Conservation (phyloP, 2,113 vertebrate species). For the Nycticebus coucang region DNA sequence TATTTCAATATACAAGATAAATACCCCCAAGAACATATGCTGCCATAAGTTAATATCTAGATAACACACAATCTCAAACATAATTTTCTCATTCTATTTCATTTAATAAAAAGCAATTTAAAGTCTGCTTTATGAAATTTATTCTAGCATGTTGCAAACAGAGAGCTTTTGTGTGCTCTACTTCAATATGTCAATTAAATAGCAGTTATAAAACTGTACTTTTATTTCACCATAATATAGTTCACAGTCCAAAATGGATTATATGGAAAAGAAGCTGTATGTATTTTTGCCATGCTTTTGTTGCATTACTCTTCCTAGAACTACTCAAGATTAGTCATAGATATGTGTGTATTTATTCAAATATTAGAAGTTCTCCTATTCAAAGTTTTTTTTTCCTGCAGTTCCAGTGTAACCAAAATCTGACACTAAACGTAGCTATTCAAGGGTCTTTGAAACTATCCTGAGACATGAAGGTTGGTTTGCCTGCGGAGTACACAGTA, state of each 20-base stretch:
- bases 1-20: constrained; percentile 54
- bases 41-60: constrained; percentile 10
- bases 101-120: neutral
- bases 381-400: neutral
- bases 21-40: neutral
- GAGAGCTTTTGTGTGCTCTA: neutral
- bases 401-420: neutral
- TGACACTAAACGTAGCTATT: neutral
- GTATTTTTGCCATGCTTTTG: neutral
- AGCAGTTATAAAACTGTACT: neutral
- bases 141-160: neutral
- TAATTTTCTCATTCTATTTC: constrained; percentile 56
- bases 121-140: neutral
- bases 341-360: neutral
- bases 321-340: rapidly evolving
- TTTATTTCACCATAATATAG: neutral
- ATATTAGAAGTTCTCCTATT: neutral
- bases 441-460: neutral
- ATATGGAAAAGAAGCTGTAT: neutral
- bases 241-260: neutral
- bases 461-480: neutral
- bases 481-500: neutral
- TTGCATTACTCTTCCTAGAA: neutral
- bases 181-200: neutral
- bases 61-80: neutral